phyloP scores from a whole-genome alignment of 2,888 invertebrate genomes.

The Sesamia inferens region DNA sequence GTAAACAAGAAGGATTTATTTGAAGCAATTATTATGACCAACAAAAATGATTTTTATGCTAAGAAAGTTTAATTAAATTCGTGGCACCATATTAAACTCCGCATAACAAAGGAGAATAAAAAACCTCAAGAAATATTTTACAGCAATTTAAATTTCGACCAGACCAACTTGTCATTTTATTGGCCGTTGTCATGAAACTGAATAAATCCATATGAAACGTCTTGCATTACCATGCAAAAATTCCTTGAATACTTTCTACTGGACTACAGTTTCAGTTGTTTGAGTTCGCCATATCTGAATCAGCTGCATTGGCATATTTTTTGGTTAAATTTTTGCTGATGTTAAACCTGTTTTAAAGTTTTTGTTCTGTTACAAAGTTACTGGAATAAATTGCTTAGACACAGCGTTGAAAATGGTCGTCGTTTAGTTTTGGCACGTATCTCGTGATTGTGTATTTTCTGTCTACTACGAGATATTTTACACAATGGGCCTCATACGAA shows the following conservation, averaged over 20 bases:
- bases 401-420: too few relatives aligned
- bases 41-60: not conserved
- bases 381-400: not conserved
- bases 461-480: too few relatives aligned
- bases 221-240: conserved; percentile 56
- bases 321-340: not conserved
- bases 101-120: conserved; percentile 35
- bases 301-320: conserved; percentile 10
- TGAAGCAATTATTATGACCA: not conserved
- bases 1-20: conserved; percentile 9
- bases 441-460: too few relatives aligned
- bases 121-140: conserved; percentile 54
- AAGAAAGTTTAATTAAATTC: not conserved
- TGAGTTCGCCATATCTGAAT: conserved; percentile 24
- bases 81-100: conserved; percentile 26
- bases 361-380: not conserved
- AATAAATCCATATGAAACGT: conserved; percentile 65
- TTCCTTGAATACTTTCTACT: conserved; percentile 35
- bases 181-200: conserved; percentile 65
- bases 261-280: conserved; percentile 20
- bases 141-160: conserved; percentile 59
- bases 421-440: too few relatives aligned
- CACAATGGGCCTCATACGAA: too few relatives aligned
- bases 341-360: not conserved
- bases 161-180: conserved; percentile 60